Conservation (phyloP, 2,888 invertebrate genomes). For the Tetragnatha montana region DNA sequence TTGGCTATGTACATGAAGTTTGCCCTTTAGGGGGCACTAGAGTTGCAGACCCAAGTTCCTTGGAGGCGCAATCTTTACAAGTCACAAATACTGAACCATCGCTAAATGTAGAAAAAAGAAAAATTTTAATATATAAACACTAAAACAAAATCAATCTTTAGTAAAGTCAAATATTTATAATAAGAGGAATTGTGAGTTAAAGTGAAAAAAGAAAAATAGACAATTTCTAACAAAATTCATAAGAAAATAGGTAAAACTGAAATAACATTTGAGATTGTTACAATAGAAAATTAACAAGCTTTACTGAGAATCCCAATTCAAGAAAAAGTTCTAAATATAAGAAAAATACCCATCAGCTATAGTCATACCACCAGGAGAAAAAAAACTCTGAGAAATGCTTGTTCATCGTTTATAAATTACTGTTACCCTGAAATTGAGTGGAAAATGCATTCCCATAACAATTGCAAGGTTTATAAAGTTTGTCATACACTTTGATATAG, state of each 20-base stretch:
- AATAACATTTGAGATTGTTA: no score
- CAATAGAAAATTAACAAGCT: neutral
- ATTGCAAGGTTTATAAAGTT: no score
- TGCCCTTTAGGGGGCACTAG: conserved; percentile 43
- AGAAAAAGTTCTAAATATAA: neutral
- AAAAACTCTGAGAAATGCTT: no score
- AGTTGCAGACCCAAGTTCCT: conserved; percentile 57
- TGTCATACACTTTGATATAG: no score
- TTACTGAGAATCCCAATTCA: neutral
- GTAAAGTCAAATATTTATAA: neutral
- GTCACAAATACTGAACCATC: conserved; percentile 63
- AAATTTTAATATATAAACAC: neutral
- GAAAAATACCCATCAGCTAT: neutral
- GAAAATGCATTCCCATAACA: no score
- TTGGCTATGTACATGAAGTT: conserved; percentile 45
- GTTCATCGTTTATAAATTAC: no score
- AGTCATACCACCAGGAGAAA: no score
- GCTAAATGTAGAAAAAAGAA: conserved; percentile 39
- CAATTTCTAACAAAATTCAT: neutral
- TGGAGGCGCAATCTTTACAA: conserved; percentile 65
- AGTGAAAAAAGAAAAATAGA: neutral
- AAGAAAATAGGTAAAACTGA: no score
- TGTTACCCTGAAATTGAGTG: no score
- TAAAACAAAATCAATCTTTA: neutral
- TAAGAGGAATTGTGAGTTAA: neutral